Evolutionary conservation across 2,888 invertebrate genomes (phyloP), one percentile per base, ranked within the genome.

Genomic region (Neoascia interrupta): DNA sequence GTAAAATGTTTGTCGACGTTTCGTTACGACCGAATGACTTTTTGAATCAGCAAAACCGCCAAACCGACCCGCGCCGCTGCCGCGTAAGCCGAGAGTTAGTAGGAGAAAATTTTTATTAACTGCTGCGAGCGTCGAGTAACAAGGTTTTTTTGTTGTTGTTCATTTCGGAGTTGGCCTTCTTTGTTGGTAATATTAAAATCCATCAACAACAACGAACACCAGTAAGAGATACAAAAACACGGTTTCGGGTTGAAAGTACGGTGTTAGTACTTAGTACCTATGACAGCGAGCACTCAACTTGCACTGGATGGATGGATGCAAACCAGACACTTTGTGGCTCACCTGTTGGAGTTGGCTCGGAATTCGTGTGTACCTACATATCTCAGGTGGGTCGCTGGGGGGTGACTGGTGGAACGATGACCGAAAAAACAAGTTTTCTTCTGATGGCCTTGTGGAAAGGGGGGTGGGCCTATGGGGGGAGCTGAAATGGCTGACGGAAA

Each of bases 11-110:
- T 28, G n/a, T 5, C n/a, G n/a, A n/a, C n/a, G n/a, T 31, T 5
- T 31, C 72, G 79, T 68, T 51, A 56, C 72, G 34, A 66, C 3
- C 53, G 66, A 72, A 53, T 79, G 66, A 56, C 16, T 66, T 63
- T 53, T 53, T 53, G 61, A 70, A 58, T 69, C 18, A 61, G 45
- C 37, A 58, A 56, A 69, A 54, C 19, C 63, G 45, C 34, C 63
- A 34, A 56, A 75, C 51, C 73, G 45, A 47, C 5, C 16, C 8
- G 47, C 19, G 39, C 15, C n/a, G n/a, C n/a, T n/a, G n/a, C n/a
- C n/a, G n/a, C n/a, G n/a, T n/a, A n/a, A n/a, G n/a, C n/a, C n/a
- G n/a, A n/a, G n/a, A n/a, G n/a, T n/a, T n/a, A n/a, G n/a, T n/a
- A n/a, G n/a, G n/a, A n/a, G n/a, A n/a, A n/a, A n/a, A n/a, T n/a